phyloP scores from a whole-genome alignment of 1,140 invertebrate species.

The Whitmania pigra region DNA sequence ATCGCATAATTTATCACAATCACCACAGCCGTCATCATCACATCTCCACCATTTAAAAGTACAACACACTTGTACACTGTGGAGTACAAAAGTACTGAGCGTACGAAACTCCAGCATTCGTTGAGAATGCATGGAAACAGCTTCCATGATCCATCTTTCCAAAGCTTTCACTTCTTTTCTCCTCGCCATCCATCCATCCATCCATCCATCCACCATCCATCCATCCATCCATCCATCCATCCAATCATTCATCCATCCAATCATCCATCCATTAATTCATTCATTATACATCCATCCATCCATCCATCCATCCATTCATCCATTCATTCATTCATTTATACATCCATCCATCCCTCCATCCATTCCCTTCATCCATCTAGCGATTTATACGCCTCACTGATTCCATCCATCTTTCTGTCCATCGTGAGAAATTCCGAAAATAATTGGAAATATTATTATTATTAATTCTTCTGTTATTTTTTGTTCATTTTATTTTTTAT shows the following conservation, averaged over 20 bases:
- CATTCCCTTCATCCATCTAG: too few relatives aligned
- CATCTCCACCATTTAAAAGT: too few relatives aligned
- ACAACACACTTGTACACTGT: too few relatives aligned
- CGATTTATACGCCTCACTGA: background rate
- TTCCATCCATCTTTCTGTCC: constrained; percentile 11
- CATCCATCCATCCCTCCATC: background rate
- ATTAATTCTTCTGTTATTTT: too few relatives aligned
- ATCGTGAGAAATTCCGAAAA: too few relatives aligned
- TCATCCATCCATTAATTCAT: constrained; percentile 8
- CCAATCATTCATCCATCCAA: constrained; percentile 5
- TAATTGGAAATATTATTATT: too few relatives aligned
- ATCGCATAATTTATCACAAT: too few relatives aligned
- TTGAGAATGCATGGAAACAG: too few relatives aligned
- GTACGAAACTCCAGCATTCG: too few relatives aligned
- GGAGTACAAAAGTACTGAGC: too few relatives aligned
- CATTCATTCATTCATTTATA: background rate
- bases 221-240: constrained; percentile 7
- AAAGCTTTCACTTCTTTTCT: background rate
- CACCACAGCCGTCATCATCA: too few relatives aligned
- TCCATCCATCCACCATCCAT: constrained; percentile 6
- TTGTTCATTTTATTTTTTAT: too few relatives aligned
- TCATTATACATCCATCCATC: background rate
- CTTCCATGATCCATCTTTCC: background rate
- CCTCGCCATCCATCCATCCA: constrained; percentile 11
- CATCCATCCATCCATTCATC: background rate